A percentile compares a stretch with the other conserved stretches of the same genome.
Evolutionary conservation across 1,140 invertebrate species (phyloP).

Genomic region (Pseudobourletiella spinata): DNA sequence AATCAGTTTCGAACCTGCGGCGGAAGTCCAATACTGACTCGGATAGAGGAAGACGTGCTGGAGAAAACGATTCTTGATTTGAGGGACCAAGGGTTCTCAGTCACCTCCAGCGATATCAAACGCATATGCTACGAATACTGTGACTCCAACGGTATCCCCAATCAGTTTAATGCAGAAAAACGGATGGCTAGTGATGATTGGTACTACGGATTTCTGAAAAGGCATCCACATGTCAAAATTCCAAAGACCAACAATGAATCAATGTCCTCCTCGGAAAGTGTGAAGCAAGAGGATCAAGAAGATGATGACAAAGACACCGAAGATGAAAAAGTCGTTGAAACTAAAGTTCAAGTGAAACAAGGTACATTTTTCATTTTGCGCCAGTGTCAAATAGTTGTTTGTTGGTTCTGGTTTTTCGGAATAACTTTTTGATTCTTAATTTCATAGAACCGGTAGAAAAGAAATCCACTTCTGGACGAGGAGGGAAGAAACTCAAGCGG

Average conservation of each 20-base stretch:
- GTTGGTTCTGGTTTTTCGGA: background rate
- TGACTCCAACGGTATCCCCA: constrained; percentile 33
- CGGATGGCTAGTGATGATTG: constrained; percentile 36
- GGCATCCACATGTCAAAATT: constrained; percentile 28
- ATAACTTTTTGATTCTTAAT: background rate
- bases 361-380: background rate
- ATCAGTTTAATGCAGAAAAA: constrained; percentile 35
- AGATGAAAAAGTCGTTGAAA: constrained; percentile 4
- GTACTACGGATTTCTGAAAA: constrained; percentile 36
- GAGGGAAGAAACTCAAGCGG: background rate
- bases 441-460: background rate
- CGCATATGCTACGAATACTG: constrained; percentile 35
- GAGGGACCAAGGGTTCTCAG: constrained; percentile 32
- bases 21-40: constrained; percentile 30
- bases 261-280: no score
- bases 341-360: background rate
- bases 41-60: constrained; percentile 35
- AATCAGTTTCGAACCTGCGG: constrained; percentile 35
- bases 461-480: background rate
- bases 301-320: constrained; percentile 6
- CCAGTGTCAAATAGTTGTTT: background rate
- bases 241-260: constrained; percentile 2
- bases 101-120: constrained; percentile 32
- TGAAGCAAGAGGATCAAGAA: constrained; percentile 1
- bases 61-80: constrained; percentile 35